Conservation (phyloP, 64 coral and sea anemone genomes). For the Stylophora pistillata region DNA sequence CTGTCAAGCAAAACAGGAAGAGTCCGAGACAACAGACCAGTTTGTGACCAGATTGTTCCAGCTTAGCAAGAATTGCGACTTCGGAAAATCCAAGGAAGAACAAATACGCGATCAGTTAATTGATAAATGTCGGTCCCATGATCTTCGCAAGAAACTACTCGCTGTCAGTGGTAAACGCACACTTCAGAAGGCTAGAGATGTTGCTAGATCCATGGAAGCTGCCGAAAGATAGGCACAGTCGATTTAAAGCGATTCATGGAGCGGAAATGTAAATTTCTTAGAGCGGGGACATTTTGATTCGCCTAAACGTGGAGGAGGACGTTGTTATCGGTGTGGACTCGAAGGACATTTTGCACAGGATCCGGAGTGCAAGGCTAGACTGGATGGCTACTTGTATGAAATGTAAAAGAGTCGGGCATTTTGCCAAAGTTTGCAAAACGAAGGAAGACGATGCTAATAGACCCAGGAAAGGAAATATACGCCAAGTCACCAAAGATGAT, state of each 20-base stretch:
- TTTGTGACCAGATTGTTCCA: slow-evolving; percentile 27
- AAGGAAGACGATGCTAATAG: slow-evolving; percentile 3
- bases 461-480: slow-evolving; percentile 8
- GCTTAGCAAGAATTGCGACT: slow-evolving; percentile 12
- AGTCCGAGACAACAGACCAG: not conserved
- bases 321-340: slow-evolving; percentile 33
- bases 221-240: slow-evolving; percentile 27
- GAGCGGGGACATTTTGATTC: not conserved
- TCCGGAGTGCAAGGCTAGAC: slow-evolving; percentile 20
- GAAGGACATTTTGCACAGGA: slow-evolving; percentile 48
- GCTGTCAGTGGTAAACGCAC: slow-evolving; percentile 42
- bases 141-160: slow-evolving; percentile 44
- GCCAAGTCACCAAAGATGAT: not conserved
- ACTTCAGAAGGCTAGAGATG: slow-evolving; percentile 25
- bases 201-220: slow-evolving; percentile 29
- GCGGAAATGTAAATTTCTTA: slow-evolving; percentile 32
- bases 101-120: slow-evolving; percentile 53
- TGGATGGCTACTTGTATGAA: slow-evolving; percentile 7
- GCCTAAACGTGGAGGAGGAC: not conserved
- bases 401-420: slow-evolving; percentile 47
- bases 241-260: slow-evolving; percentile 22
- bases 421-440: slow-evolving; percentile 36
- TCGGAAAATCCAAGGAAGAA: slow-evolving; percentile 5
- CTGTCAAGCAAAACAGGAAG: not conserved
- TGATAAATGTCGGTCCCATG: slow-evolving; percentile 33